Evolutionary conservation across 2,888 invertebrate genomes (phyloP).

Genomic region (Lithophane semibrunnea): DNA sequence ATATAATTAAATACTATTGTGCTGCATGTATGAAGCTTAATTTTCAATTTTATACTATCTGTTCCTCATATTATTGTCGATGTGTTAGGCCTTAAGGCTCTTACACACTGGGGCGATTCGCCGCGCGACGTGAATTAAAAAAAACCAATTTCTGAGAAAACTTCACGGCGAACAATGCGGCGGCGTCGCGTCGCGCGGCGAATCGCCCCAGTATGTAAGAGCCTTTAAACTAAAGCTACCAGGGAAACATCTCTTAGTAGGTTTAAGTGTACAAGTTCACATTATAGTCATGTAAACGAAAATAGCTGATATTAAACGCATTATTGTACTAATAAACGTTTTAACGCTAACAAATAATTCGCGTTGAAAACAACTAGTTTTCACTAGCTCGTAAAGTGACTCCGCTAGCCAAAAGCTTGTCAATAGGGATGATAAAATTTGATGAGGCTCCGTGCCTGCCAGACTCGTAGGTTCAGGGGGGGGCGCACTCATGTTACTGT

Average conservation of each 20-base stretch:
- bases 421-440: slow-evolving; percentile 87
- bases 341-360: slow-evolving; percentile 24
- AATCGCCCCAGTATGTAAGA: too few relatives aligned
- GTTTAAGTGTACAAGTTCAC: neutral
- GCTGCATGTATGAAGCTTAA: slow-evolving; percentile 21
- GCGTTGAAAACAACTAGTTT: slow-evolving; percentile 54
- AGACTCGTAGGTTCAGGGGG: slow-evolving; percentile 67
- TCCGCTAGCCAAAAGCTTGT: slow-evolving; percentile 83
- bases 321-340: slow-evolving; percentile 21
- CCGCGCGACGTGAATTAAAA: too few relatives aligned
- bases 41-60: slow-evolving; percentile 31
- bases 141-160: too few relatives aligned
- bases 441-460: slow-evolving; percentile 75
- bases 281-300: slow-evolving; percentile 1
- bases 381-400: slow-evolving; percentile 75
- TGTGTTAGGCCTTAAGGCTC: slow-evolving; percentile 36
- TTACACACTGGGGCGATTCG: too few relatives aligned
- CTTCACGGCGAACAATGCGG: too few relatives aligned
- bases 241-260: neutral
- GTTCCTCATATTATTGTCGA: slow-evolving; percentile 19
- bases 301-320: slow-evolving; percentile 6
- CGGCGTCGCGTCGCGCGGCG: too few relatives aligned
- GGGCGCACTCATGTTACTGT: slow-evolving; percentile 80
- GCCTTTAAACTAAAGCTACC: neutral
- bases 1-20: slow-evolving; percentile 46